phyloP scores from a whole-genome alignment of 1,140 invertebrate species.

The Chelonus insularis region DNA sequence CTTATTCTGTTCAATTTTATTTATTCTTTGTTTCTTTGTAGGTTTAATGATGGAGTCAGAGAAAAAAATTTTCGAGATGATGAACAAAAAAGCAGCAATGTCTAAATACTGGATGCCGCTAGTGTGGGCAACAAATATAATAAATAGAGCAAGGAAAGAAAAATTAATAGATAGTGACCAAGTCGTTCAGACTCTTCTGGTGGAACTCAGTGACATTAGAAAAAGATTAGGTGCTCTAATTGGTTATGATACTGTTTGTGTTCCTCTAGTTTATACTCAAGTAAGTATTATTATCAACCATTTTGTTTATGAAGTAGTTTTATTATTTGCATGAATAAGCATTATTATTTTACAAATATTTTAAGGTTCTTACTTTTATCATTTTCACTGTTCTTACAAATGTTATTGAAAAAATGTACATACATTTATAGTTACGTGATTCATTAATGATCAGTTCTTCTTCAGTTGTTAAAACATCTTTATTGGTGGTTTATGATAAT shows the following conservation, averaged over 20 bases:
- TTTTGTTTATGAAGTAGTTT: no score
- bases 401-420: neutral
- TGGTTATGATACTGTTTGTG: constrained; percentile 95
- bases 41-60: constrained; percentile 90
- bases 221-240: constrained; percentile 78
- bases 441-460: constrained; percentile 1
- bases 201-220: constrained; percentile 82
- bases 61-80: constrained; percentile 84
- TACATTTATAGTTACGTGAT: neutral
- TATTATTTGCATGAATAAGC: no score
- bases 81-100: constrained; percentile 85
- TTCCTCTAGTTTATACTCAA: constrained; percentile 97
- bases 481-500: neutral
- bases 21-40: constrained; percentile 43
- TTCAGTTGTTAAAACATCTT: neutral
- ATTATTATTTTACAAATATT: no score
- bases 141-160: constrained; percentile 81
- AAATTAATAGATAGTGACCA: constrained; percentile 81
- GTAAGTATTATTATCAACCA: constrained; percentile 65
- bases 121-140: constrained; percentile 89
- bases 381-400: no score
- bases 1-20: neutral
- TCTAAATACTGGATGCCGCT: constrained; percentile 93
- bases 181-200: constrained; percentile 81
- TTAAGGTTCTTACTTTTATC: no score